Evolutionary conservation across 2,113 vertebrate genomes (phyloP), one percentile per base, ranked within the genome.

Genomic region (Conger conger): DNA sequence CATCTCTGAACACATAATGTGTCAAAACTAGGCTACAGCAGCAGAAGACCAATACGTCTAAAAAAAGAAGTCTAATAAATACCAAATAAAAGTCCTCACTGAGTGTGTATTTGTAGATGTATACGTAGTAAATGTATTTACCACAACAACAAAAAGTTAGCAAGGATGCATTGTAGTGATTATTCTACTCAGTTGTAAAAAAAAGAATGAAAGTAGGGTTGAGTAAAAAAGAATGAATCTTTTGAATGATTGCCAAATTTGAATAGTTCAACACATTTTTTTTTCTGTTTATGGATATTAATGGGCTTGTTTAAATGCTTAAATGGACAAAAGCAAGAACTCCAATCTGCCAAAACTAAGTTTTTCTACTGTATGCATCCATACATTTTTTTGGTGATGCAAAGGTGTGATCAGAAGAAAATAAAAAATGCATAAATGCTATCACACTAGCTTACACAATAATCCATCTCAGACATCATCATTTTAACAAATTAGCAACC

Each of bases 91-190:
- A n/a, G n/a, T n/a, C n/a, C n/a, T n/a, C n/a, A n/a, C n/a, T n/a
- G n/a, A n/a, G n/a, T n/a, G n/a, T n/a, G n/a, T 20, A 84, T 36
- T 35, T 57, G 79, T 82, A 86, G 60, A 90, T 63, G 38, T 40
- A 76, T 76, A 86, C 85, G 88, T 82, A 86, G 9, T 33, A 86
- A 76, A 81, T 60, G 20, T 37, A 79, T 85, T 82, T 79, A 84
- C 80, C 79, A 82, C 60, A 35, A 45, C 40, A 45, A 36, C 53
- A 45, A 82, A 30, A 78, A 33, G 63, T 40, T 79, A 54, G 27
- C 45, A 76, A 79, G 53, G 76, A 2, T 63, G 76, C 73, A 83
- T 30, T 76, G 60, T 42, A 50, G 36, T 78, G 73, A 76, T 83
- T 23, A 83, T 83, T 76, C 40, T 35, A 30, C 18, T 3, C 60